These are phyloP conservation scores for Argyrosomus regius DNA, from an alignment of 2,797 vertebrate species.

Conservation along the genomic window DNA sequence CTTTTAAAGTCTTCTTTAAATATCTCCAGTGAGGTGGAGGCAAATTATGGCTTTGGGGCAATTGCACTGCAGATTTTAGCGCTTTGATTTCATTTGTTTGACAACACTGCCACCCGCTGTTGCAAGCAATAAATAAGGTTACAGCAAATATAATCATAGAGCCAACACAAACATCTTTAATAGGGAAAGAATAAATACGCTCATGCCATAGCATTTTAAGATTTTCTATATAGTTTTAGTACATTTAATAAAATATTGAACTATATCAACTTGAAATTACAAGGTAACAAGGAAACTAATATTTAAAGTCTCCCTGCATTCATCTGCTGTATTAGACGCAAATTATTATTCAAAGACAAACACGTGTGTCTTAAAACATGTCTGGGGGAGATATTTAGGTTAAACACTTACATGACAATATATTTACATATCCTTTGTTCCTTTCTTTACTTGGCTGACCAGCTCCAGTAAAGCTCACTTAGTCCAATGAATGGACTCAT, in stretches of 20 bases:
- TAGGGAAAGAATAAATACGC: neutral
- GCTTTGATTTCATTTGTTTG: conserved; percentile 53
- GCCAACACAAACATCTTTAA: neutral
- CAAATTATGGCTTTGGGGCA: neutral
- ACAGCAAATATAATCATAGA: neutral
- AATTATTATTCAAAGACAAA: neutral
- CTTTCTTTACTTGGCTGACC: conserved; percentile 17
- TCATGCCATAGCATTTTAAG: neutral
- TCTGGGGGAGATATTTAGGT: neutral
- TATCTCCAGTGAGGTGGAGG: conserved; percentile 11
- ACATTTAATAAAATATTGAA: neutral
- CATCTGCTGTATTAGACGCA: neutral
- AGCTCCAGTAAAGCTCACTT: conserved; percentile 36
- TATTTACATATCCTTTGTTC: neutral
- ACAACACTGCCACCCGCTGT: conserved; percentile 79
- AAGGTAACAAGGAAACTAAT: neutral
- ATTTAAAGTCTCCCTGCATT: neutral
- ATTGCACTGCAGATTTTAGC: neutral
- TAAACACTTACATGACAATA: neutral
- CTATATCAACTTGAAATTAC: neutral
- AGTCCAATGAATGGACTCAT: conserved; percentile 37
- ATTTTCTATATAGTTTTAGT: neutral
- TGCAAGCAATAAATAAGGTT: neutral
- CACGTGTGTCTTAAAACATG: neutral
- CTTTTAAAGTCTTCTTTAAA: conserved; percentile 13